Evolutionary conservation across 2,888 invertebrate genomes (phyloP).

Genomic region (Stenodera caucasica): DNA sequence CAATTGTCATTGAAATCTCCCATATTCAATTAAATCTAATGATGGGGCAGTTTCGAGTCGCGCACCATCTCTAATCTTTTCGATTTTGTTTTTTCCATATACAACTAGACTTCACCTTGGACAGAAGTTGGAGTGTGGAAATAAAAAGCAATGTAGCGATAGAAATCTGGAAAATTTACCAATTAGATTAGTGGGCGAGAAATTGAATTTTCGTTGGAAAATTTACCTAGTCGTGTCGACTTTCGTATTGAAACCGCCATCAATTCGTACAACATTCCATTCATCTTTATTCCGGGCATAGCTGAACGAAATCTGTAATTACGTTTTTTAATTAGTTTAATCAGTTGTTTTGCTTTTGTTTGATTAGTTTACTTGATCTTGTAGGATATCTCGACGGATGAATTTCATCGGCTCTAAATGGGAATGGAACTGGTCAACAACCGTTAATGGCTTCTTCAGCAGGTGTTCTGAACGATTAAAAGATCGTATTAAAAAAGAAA

Average conservation of each 20-base stretch:
- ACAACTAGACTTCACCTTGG: slow-evolving; percentile 60
- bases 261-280: slow-evolving; percentile 83
- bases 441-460: slow-evolving; percentile 81
- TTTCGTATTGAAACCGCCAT: slow-evolving; percentile 72
- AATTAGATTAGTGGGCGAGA: background rate
- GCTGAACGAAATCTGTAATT: slow-evolving; percentile 84
- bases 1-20: slow-evolving; percentile 8
- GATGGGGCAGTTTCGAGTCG: slow-evolving; percentile 27
- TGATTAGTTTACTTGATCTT: slow-evolving; percentile 69
- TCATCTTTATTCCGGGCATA: slow-evolving; percentile 79
- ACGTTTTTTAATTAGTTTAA: no score
- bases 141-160: slow-evolving; percentile 87
- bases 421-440: slow-evolving; percentile 90
- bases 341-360: background rate
- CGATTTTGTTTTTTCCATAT: slow-evolving; percentile 19
- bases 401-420: slow-evolving; percentile 93
- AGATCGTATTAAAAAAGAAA: background rate
- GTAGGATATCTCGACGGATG: slow-evolving; percentile 74
- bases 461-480: slow-evolving; percentile 68
- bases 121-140: slow-evolving; percentile 82
- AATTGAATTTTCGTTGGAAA: background rate
- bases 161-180: slow-evolving; percentile 70
- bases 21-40: slow-evolving; percentile 15
- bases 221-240: slow-evolving; percentile 81
- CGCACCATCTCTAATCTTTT: slow-evolving; percentile 20